Evolutionary conservation across 1,140 invertebrate species (phyloP).

Genomic region (Formica selysi): DNA sequence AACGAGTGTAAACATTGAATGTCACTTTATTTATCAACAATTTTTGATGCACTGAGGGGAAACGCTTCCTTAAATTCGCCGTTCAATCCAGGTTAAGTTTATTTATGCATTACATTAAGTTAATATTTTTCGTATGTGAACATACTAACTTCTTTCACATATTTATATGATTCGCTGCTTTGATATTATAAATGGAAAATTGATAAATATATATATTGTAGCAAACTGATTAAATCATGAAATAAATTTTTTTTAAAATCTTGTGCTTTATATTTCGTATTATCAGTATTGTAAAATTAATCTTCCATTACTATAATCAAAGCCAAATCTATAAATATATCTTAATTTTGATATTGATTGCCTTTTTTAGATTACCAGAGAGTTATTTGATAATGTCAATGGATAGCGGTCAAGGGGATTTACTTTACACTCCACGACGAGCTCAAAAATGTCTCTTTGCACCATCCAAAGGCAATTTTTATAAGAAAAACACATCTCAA

Average conservation of each 20-base stretch:
- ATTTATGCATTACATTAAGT: conserved; percentile 16
- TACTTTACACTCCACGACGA: conserved; percentile 73
- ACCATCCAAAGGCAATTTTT: conserved; percentile 61
- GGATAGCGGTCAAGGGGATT: conserved; percentile 42
- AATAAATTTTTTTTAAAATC: no score
- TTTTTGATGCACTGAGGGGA: background rate
- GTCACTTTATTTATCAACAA: background rate
- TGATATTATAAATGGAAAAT: conserved; percentile 7
- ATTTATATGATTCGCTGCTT: background rate
- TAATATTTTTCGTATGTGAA: no score
- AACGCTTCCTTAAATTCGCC: background rate
- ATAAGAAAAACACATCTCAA: conserved; percentile 60
- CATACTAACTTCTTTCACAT: background rate
- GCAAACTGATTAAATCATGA: no score
- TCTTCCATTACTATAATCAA: background rate
- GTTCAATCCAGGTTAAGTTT: conserved; percentile 43
- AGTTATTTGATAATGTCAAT: conserved; percentile 31
- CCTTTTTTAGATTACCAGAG: conserved; percentile 1
- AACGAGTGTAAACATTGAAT: background rate
- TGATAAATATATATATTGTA: no score
- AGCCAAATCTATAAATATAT: background rate
- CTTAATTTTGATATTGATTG: background rate
- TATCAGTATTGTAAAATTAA: background rate
- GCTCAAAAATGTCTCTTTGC: conserved; percentile 75
- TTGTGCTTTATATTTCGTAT: background rate